phyloP scores from a whole-genome alignment of 2,797 vertebrate species.

The Notolabrus celidotus region DNA sequence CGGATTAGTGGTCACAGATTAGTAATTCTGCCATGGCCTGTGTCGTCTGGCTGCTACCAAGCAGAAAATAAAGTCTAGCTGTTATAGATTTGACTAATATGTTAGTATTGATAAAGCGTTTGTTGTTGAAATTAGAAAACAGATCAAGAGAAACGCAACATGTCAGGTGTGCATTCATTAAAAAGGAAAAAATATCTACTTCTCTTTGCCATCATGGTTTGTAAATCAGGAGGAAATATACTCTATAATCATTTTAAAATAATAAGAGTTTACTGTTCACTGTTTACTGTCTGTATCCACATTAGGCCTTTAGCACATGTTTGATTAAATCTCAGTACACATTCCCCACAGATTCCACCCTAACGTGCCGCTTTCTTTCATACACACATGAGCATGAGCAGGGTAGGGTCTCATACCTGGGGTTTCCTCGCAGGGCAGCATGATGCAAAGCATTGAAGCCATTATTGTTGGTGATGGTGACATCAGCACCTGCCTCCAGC shows the following conservation, averaged over 20 bases:
- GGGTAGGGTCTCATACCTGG: conserved; percentile 88
- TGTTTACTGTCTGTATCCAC: too few species aligned
- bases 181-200: background rate
- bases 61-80: conserved; percentile 11
- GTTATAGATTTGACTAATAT: conserved; percentile 23
- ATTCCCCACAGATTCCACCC: conserved; percentile 33
- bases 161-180: background rate
- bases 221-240: background rate
- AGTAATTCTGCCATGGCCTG: conserved; percentile 37
- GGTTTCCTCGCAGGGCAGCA: conserved; percentile 96
- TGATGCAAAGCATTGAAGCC: conserved; percentile 99
- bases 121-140: background rate
- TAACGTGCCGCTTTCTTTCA: background rate
- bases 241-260: too few species aligned
- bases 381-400: background rate
- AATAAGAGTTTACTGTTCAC: too few species aligned
- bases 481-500: conserved; percentile 96
- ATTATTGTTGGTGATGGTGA: conserved; percentile 99
- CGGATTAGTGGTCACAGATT: conserved; percentile 52
- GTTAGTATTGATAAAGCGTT: background rate
- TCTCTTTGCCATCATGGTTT: background rate
- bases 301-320: too few species aligned
- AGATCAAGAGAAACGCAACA: background rate
- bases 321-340: conserved; percentile 2
- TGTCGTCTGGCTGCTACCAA: conserved; percentile 32